Percentiles rank a stretch among this genome's conserved stretches.
Conservation (phyloP, 2,797 vertebrate genomes). For the Pantherophis alleghaniensis region DNA sequence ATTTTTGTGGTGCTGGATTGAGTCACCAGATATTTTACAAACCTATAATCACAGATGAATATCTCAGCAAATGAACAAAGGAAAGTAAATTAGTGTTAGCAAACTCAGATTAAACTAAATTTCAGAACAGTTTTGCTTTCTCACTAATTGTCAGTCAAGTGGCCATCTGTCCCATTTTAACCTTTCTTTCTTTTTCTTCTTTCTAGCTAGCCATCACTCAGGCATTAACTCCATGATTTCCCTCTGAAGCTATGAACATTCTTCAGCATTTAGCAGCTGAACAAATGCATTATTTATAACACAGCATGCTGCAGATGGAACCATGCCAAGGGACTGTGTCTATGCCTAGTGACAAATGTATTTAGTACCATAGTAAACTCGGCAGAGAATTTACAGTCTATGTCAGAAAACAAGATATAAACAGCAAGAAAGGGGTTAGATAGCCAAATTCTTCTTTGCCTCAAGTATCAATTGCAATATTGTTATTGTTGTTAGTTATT, state of each 20-base stretch:
- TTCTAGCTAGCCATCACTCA: background rate
- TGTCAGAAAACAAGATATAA: background rate
- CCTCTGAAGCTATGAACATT: background rate
- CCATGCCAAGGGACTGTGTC: background rate
- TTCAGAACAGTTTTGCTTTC: background rate
- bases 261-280: background rate
- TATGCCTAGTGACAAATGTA: background rate
- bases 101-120: background rate
- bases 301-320: background rate
- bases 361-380: background rate
- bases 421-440: background rate
- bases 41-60: background rate
- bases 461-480: background rate
- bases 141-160: background rate
- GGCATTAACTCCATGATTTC: background rate
- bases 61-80: background rate
- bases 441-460: background rate
- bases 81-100: background rate
- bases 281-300: background rate
- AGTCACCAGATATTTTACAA: background rate
- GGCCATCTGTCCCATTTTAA: background rate
- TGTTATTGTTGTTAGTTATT: background rate
- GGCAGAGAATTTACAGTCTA: background rate
- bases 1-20: background rate
- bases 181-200: background rate